Conservation (phyloP, 2,797 vertebrate genomes). For the Cichlasoma orientale region DNA sequence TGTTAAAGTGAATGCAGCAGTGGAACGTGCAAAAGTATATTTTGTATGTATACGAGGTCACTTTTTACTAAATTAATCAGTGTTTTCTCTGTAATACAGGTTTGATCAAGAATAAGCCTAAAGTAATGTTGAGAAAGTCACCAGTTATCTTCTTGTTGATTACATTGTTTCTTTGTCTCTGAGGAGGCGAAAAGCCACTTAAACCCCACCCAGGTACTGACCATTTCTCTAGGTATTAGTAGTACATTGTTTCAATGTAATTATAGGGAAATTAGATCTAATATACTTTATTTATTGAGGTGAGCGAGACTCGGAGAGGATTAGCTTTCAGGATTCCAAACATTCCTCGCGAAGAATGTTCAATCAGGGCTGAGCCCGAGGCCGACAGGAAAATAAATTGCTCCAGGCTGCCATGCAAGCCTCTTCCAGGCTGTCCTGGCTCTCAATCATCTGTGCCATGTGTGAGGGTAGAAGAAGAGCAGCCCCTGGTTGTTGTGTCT, state of each 20-base stretch:
- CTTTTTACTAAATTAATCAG: neutral
- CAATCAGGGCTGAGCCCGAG: conserved; percentile 42
- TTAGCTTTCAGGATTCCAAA: conserved; percentile 71
- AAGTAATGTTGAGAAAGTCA: neutral
- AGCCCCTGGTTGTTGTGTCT: conserved; percentile 37
- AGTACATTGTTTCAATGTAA: neutral
- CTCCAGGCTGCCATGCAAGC: conserved; percentile 20
- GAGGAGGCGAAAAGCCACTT: too few relatives aligned
- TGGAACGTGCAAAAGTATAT: neutral
- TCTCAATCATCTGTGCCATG: conserved; percentile 20
- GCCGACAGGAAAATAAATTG: conserved; percentile 66
- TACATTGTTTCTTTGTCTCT: neutral
- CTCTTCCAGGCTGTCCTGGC: conserved; percentile 20
- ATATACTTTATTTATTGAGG: conserved; percentile 27
- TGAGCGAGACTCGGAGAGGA: conserved; percentile 24
- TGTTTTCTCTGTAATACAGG: neutral
- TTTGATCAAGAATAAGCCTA: neutral
- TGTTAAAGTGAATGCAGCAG: neutral
- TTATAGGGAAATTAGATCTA: conserved; percentile 10
- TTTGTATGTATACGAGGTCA: neutral
- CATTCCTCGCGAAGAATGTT: conserved; percentile 79
- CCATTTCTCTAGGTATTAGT: conserved; percentile 1
- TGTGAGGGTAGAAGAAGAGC: conserved; percentile 19
- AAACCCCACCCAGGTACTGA: neutral
- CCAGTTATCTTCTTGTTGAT: neutral